Base-by-base conservation (phyloP, 2,113 vertebrate genomes). In the Malaclemys terrapin region DNA sequence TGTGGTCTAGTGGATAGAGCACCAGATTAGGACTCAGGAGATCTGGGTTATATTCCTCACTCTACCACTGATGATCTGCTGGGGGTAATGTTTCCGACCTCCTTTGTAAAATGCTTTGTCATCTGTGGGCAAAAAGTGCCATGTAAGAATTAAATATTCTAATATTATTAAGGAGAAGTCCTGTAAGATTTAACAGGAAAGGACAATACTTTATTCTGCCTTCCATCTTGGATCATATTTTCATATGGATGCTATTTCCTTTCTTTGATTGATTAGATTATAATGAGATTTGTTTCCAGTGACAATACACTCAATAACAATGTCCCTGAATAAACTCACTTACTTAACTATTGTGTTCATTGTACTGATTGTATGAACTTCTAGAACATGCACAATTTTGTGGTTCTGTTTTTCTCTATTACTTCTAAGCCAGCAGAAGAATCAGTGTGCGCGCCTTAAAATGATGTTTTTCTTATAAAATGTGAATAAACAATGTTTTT, bases 21-120 rank as follows among this genome's bases (percentile, higher is more conserved):
- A 65, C 31, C 35, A 47, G 62, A 2, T 0, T 81, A 38, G 6
- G 45, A 38, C 1, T 5, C 6, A 0, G 13, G n/a, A 27, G 2
- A 8, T 5, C 6, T 45, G 6, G 2, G 2, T 38, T 38, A 19
- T 22, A 72, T 56, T 8, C 1, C 19, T 1, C 8, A 4, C 1
- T 0, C 27, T 22, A 3, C 1, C 1, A 1, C 35, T 17, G 8
- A 80, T 17, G 8, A 80, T 2, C 42, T 10, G 17, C 54, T 35
- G n/a, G 65, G 65, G 4, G 10, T 72, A 38, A 72, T 22, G 65
- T 38, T 20, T 20, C 65, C 9, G 10, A 5, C 9, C n/a, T 72
- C n/a, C 19, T 72, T 72, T 72, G n/a, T 22, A 72, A 72, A 72
- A 72, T 20, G 35, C 7, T n/a, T 69, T 69, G 35, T 19, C 31